These are phyloP conservation scores for Limonius californicus DNA, from an alignment of 1,140 invertebrate genomes.

Conservation along the genomic window DNA sequence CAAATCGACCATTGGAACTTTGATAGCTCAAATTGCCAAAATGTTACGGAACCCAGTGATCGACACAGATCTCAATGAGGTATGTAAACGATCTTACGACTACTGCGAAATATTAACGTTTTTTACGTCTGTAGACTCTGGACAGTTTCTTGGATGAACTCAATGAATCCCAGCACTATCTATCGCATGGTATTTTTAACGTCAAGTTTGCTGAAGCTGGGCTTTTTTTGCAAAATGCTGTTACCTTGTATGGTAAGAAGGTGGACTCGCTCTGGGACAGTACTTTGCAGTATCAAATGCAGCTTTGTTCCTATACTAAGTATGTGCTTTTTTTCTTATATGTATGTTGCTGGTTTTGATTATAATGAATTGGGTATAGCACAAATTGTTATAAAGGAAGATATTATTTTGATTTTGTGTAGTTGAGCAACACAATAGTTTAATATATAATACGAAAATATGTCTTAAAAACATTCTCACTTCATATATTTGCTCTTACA, in stretches of 20 bases:
- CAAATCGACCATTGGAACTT: background rate
- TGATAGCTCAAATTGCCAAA: background rate
- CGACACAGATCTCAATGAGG: conserved; percentile 36
- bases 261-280: conserved; percentile 42
- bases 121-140: no score
- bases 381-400: no score
- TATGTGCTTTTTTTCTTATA: no score
- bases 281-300: conserved; percentile 27
- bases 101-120: no score
- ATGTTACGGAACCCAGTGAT: conserved; percentile 38
- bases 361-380: no score
- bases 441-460: no score
- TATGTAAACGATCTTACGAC: conserved; percentile 23
- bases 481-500: no score
- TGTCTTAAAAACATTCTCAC: no score
- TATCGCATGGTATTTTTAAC: conserved; percentile 39
- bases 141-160: conserved; percentile 31
- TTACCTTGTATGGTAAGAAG: conserved; percentile 38
- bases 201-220: conserved; percentile 44
- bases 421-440: no score
- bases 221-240: conserved; percentile 37
- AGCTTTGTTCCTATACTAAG: conserved; percentile 24
- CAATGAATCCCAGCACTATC: conserved; percentile 28
- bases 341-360: no score
- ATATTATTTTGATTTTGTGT: no score